Base-by-base conservation (phyloP, 2,797 vertebrate genomes). In the Pipistrellus nathusii region DNA sequence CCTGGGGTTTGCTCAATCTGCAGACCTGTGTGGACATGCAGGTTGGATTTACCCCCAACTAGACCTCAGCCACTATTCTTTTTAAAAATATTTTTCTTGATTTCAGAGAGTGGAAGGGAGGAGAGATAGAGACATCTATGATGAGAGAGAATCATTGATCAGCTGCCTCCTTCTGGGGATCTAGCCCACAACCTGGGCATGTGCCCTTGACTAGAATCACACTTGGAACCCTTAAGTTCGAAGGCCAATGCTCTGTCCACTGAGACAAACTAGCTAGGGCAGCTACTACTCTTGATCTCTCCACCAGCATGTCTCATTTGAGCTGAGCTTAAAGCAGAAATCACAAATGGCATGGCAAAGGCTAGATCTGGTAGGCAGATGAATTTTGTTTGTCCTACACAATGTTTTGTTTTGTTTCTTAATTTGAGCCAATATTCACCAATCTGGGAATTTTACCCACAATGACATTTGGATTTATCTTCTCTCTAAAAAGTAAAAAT, bases 251-350 rank as follows among this genome's bases (percentile, higher is more conserved):
- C 57, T 59, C 57, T 59, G 25, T 59, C 57, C 57, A 27, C 10
- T 59, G 25, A 27, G 57, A 25, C 25, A 59, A 27, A 27, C 25
- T 11, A 59, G 57, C 23, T 59, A 57, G 57, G 57, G 25, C 55
- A 57, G 41, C 48, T 21, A 21, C 27, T 71, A 55, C 55, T 64
- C 73, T 55, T 55, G 6, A 41, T 80, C 69, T 78, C 32, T 46
- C 57, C 3, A 44, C 41, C 46, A 35, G 4, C 35, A 64, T 27
- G n/a, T 93, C 72, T 87, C 15, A 44, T 71, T 11, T 72, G 73
- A 93, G 46, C 32, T 35, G 66, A 76, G 25, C 71, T 82, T 92
- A 83, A 90, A 95, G 35, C 64, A 71, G 30, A 88, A 38, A 23
- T 91, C 48, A 68, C 55, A 57, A 64, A 35, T 27, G 76, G 18